phyloP scores from a whole-genome alignment of 2,797 vertebrate species.

The Ptychadena robeensis region DNA sequence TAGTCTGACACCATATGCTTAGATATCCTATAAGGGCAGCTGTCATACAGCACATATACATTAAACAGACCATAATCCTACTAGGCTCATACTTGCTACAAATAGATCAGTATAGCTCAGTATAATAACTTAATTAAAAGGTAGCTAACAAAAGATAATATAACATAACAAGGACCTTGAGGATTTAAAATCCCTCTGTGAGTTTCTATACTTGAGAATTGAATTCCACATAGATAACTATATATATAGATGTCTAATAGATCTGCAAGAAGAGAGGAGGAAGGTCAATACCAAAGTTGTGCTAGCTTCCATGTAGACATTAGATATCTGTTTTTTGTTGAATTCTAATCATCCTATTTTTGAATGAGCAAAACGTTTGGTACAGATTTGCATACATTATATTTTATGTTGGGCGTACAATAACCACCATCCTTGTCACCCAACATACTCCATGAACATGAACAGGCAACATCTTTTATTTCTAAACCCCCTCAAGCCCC shows the following conservation, averaged over 20 bases:
- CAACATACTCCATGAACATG: too few species aligned
- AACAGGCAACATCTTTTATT: too few species aligned
- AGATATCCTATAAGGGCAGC: conserved; percentile 13
- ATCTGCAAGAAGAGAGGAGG: too few species aligned
- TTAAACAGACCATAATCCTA: neutral
- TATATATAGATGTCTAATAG: neutral
- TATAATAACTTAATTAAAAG: conserved; percentile 34
- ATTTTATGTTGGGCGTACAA: too few species aligned
- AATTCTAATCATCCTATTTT: too few species aligned
- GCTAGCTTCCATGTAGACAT: too few species aligned
- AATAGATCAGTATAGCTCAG: conserved; percentile 7
- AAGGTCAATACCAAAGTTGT: too few species aligned
- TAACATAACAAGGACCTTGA: neutral
- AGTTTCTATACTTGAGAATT: neutral
- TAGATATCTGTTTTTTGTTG: too few species aligned
- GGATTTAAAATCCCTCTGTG: neutral
- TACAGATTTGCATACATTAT: too few species aligned
- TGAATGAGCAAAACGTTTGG: too few species aligned
- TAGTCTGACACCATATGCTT: neutral
- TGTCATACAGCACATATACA: conserved; percentile 1
- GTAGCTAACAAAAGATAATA: neutral
- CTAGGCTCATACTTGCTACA: neutral
- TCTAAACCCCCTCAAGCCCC: too few species aligned
- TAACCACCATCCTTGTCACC: too few species aligned
- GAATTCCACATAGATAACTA: neutral